Conservation (phyloP, 2,113 vertebrate species). For the Megaleporinus macrocephalus region DNA sequence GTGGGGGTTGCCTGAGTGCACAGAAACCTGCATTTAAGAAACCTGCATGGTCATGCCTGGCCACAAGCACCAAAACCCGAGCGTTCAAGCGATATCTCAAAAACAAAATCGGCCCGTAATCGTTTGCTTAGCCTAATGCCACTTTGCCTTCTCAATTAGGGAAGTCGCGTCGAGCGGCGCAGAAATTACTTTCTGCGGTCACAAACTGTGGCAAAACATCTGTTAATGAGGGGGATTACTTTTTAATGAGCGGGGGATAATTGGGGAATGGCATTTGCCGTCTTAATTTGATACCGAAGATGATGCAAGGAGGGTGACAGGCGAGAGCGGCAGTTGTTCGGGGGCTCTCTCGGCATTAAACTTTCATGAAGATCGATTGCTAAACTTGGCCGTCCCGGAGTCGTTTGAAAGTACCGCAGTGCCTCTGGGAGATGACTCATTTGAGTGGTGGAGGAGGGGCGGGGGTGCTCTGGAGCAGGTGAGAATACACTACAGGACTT, state of each 20-base stretch:
- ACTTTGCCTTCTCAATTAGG: constrained; percentile 27
- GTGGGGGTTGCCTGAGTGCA: constrained; percentile 6
- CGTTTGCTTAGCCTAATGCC: constrained; percentile 38
- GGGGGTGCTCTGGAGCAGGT: neutral
- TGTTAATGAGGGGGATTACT: constrained; percentile 13
- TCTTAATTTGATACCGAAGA: constrained; percentile 38
- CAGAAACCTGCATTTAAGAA: neutral
- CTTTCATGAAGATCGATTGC: constrained; percentile 54
- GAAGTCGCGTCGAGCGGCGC: constrained; percentile 10
- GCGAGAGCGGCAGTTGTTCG: constrained; percentile 10
- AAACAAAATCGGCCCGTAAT: constrained; percentile 17
- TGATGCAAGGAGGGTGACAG: neutral
- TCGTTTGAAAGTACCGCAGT: constrained; percentile 12
- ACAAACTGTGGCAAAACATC: constrained; percentile 23
- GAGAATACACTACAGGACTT: constrained; percentile 10
- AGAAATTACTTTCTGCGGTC: constrained; percentile 16
- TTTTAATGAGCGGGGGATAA: constrained; percentile 46
- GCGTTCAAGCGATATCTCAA: neutral
- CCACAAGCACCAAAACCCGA: neutral
- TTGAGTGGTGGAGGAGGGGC: neutral
- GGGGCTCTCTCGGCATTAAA: constrained; percentile 45
- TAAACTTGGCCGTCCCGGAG: constrained; percentile 25
- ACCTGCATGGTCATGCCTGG: constrained; percentile 12
- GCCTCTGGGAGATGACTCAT: constrained; percentile 45
- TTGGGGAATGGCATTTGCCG: neutral